Evolutionary conservation across 1,140 invertebrate genomes (phyloP).

Genomic region (Bombus cullumanus): DNA sequence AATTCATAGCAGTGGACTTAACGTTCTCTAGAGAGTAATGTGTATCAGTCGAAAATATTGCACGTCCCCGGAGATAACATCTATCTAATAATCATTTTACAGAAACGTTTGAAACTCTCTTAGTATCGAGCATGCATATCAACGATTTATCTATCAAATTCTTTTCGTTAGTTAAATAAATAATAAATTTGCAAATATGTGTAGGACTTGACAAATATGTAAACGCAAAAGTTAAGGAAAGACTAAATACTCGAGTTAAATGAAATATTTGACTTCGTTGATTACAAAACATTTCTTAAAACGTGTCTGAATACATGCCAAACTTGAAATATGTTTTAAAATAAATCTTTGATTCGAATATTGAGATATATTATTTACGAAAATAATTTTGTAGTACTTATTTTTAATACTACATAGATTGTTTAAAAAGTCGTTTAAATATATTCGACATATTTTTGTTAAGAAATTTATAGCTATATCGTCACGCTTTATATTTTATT

Average conservation of each 20-base stretch:
- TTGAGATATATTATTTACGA: not conserved
- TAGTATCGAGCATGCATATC: not conserved
- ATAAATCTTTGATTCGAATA: not conserved
- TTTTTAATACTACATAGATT: not conserved
- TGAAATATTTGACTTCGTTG: not conserved
- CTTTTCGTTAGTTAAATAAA: too few relatives aligned
- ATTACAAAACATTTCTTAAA: not conserved
- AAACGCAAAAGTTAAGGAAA: not conserved
- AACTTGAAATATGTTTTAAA: not conserved
- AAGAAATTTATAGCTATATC: not conserved
- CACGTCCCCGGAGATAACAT: not conserved
- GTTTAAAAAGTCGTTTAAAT: not conserved
- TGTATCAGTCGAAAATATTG: slow-evolving; percentile 24
- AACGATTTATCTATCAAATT: not conserved
- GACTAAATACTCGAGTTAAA: not conserved
- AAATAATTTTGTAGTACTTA: not conserved
- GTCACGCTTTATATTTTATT: not conserved
- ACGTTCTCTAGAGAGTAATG: slow-evolving; percentile 31
- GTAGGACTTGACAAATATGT: not conserved
- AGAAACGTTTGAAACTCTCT: not conserved
- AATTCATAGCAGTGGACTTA: slow-evolving; percentile 17
- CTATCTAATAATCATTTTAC: slow-evolving; percentile 37
- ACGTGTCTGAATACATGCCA: too few relatives aligned
- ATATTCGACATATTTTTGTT: too few relatives aligned
- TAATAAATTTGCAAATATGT: not conserved